Conservation (phyloP, 2,888 invertebrate genomes). For the Papilio demoleus region DNA sequence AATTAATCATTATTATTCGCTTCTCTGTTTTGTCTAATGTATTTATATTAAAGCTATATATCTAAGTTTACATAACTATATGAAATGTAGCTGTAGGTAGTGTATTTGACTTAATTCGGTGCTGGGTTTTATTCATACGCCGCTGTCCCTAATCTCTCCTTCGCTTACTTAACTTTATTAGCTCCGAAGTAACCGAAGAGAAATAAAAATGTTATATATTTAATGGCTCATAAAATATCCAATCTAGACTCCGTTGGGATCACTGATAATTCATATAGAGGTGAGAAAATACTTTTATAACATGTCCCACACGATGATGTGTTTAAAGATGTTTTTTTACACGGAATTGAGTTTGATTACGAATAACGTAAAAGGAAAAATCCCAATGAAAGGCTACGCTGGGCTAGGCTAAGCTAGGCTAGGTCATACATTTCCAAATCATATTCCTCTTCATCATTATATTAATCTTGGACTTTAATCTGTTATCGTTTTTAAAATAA, state of each 20-base stretch:
- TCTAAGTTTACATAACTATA: neutral
- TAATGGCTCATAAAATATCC: conserved; percentile 39
- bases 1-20: too few species aligned
- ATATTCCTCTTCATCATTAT: too few species aligned
- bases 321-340: neutral
- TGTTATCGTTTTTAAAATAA: too few species aligned
- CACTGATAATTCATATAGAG: conserved; percentile 29
- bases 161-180: conserved; percentile 31
- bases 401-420: neutral
- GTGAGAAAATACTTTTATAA: conserved; percentile 9
- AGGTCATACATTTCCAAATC: too few species aligned
- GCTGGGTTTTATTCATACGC: conserved; percentile 15
- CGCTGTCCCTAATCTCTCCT: conserved; percentile 25
- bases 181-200: conserved; percentile 22
- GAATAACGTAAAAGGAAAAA: neutral
- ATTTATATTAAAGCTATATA: neutral
- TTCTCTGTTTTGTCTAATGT: neutral
- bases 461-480: too few species aligned
- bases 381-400: neutral
- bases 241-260: conserved; percentile 35
- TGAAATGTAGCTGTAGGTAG: neutral
- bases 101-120: neutral
- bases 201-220: conserved; percentile 40
- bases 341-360: neutral
- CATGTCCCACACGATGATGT: neutral